phyloP scores from a whole-genome alignment of 2,888 invertebrate species.

The Endotricha flammealis region DNA sequence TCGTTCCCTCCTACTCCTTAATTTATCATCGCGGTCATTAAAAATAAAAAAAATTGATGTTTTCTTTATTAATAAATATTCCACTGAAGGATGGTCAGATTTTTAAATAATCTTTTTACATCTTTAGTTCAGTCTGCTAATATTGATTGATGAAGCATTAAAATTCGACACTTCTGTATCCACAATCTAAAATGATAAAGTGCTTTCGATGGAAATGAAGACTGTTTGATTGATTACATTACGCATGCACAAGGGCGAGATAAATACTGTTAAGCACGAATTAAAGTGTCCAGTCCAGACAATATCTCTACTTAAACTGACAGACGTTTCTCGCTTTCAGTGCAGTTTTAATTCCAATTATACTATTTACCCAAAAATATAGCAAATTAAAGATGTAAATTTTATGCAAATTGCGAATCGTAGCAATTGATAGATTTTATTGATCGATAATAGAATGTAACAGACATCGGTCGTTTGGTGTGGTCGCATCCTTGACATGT shows the following conservation, averaged over 20 bases:
- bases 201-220: not conserved
- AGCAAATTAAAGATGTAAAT: too few species aligned
- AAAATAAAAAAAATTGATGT: too few species aligned
- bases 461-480: too few species aligned
- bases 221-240: constrained; percentile 1
- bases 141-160: not conserved
- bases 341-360: not conserved
- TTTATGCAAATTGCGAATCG: too few species aligned
- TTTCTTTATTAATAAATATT: too few species aligned
- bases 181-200: not conserved
- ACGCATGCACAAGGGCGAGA: not conserved
- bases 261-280: not conserved
- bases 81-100: too few species aligned
- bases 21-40: too few species aligned
- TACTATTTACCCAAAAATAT: not conserved
- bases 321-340: not conserved
- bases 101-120: too few species aligned
- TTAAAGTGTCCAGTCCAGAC: not conserved
- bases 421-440: too few species aligned
- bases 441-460: too few species aligned
- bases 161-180: not conserved
- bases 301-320: constrained; percentile 2
- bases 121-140: not conserved
- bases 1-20: too few species aligned
- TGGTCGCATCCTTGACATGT: too few species aligned